These are phyloP conservation scores for Venustoraphidia nigricollis DNA, from an alignment of 2,888 invertebrate species.

Conservation along the genomic window DNA sequence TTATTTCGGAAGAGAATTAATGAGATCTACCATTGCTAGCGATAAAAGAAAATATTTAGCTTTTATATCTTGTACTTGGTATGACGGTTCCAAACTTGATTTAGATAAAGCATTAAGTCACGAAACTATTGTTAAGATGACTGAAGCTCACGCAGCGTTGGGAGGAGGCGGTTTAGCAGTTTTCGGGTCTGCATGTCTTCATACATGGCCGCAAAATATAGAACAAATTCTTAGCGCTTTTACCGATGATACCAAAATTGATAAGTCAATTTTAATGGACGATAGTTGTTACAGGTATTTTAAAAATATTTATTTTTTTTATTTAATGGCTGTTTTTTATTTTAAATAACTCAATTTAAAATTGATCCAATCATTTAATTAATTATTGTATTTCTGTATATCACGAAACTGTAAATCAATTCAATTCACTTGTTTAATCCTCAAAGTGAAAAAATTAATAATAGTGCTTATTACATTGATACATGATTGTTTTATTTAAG, in stretches of 20 bases:
- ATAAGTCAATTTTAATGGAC: conserved; percentile 63
- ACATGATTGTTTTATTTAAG: conserved; percentile 25
- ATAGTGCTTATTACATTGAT: not conserved
- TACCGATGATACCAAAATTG: conserved; percentile 44
- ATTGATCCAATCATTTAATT: too few relatives aligned
- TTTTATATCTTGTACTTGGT: conserved; percentile 76
- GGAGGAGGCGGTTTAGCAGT: conserved; percentile 86
- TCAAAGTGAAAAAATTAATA: too few relatives aligned
- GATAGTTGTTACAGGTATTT: conserved; percentile 70
- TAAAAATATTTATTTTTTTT: too few relatives aligned
- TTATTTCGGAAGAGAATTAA: conserved; percentile 68
- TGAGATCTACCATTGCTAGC: conserved; percentile 47
- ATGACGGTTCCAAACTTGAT: conserved; percentile 38
- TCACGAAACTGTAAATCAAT: too few relatives aligned
- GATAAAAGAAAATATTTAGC: conserved; percentile 72
- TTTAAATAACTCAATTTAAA: too few relatives aligned
- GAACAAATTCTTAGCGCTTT: conserved; percentile 47
- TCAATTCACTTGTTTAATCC: too few relatives aligned
- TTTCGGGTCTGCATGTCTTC: conserved; percentile 78
- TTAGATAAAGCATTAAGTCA: conserved; percentile 47
- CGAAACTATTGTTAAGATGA: conserved; percentile 49
- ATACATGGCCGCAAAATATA: conserved; percentile 71
- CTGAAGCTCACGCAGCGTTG: conserved; percentile 74
- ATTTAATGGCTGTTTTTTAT: too few relatives aligned
- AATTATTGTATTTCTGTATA: too few relatives aligned